Base-by-base conservation (phyloP, 2,113 vertebrate species). In the Larimichthys crocea region DNA sequence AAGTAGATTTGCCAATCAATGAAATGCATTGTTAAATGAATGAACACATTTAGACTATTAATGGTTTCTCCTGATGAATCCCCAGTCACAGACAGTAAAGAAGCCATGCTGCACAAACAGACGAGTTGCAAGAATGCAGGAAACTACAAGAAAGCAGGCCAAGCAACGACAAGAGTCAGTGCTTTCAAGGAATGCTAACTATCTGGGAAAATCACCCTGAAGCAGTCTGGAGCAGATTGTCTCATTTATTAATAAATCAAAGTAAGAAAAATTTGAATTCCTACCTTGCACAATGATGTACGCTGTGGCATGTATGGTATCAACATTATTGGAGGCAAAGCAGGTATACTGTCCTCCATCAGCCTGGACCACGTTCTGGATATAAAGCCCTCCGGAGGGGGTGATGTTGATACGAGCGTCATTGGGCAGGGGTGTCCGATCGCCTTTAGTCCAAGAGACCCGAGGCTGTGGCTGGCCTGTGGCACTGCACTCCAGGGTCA, bases 401-500 rank as follows among this genome's bases (percentile, higher is more conserved):
- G 98, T 99, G 92, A 96, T 97, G 10, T 94, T 96, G 86, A 99
- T 83, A 0, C 98, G 97, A 0, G 96, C 93, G 40, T 99, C 97
- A 0, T n/a, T 94, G 4, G 98, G 97, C 17, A 99, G 84, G 0
- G 98, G 95, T 0, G 96, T 97, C 22, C 94, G 95, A 89, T 99
- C 98, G 0, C 96, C 97, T 82, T 95, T 96, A 0, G 97, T 99
- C 98, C 98, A 99, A 19, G 97, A 95, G 57, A 99, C 96, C 0
- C 94, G 92, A 0, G 98, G 98, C 22, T 96, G 96, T 0, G 98
- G 98, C 81, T 99, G 98, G 12, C 98, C 98, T 0, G 97, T 94
- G 64, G 98, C 97, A 0, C 98, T 99, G 92, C 98, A 99, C 88
- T 99, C 98, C 89, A 99, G 86, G 0, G 98, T 99, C 76, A 99